phyloP scores from a whole-genome alignment of 1,140 invertebrate species.

The Trypoxylus dichotomus region DNA sequence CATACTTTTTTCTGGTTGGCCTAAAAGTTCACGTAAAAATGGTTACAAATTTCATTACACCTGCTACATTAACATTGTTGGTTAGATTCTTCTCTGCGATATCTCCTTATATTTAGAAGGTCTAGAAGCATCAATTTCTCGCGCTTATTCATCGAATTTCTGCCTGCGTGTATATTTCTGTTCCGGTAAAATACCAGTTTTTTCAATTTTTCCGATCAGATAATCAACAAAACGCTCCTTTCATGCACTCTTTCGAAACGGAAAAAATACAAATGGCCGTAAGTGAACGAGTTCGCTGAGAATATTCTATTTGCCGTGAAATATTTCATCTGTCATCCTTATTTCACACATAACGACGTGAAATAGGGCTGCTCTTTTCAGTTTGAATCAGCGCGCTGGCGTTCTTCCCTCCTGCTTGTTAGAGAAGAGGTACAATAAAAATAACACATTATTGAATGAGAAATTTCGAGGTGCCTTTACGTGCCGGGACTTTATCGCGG shows the following conservation, averaged over 20 bases:
- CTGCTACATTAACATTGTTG: too few species aligned
- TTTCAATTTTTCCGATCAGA: conserved; percentile 14
- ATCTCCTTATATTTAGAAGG: too few species aligned
- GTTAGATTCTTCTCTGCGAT: too few species aligned
- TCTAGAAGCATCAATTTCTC: background rate
- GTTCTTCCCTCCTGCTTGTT: conserved; percentile 12
- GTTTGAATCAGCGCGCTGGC: conserved; percentile 10
- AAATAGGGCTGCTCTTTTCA: conserved; percentile 7
- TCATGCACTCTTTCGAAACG: conserved; percentile 1
- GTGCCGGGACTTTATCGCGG: conserved; percentile 16
- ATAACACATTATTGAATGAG: conserved; percentile 24
- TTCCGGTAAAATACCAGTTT: background rate
- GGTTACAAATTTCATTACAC: too few species aligned
- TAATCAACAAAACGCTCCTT: conserved; percentile 19
- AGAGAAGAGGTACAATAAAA: conserved; percentile 19
- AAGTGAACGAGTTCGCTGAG: conserved; percentile 10
- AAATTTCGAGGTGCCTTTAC: conserved; percentile 23
- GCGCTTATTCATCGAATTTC: background rate
- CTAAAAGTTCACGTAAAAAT: too few species aligned
- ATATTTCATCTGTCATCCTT: conserved; percentile 24
- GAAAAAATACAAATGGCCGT: conserved; percentile 25
- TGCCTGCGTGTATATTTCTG: background rate
- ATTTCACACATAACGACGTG: conserved; percentile 9
- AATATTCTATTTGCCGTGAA: conserved; percentile 19
- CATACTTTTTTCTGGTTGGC: too few species aligned